These are phyloP conservation scores for Erynnis tages DNA, from an alignment of 2,888 invertebrate genomes.

Conservation along the genomic window DNA sequence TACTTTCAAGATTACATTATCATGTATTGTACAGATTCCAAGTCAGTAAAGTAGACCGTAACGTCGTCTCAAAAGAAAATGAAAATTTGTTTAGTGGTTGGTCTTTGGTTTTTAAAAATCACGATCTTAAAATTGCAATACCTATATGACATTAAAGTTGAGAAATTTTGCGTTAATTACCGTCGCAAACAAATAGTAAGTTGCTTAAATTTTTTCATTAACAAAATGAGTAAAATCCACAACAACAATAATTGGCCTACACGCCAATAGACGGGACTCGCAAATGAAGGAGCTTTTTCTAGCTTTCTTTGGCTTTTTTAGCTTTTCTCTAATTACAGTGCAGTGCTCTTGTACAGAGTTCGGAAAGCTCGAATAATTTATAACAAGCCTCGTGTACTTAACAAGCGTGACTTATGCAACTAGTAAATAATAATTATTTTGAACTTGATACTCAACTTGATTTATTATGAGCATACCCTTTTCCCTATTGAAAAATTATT, in stretches of 20 bases:
- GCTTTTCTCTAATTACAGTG: background rate
- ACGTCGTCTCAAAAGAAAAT: no score
- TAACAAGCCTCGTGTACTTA: background rate
- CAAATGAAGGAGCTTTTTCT: background rate
- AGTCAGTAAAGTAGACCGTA: no score
- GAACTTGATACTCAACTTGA: no score
- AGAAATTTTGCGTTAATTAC: background rate
- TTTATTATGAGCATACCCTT: no score
- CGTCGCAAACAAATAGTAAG: background rate
- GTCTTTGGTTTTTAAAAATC: no score
- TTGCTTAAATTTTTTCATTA: background rate
- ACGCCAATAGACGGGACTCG: constrained; percentile 1
- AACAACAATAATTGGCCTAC: constrained; percentile 7
- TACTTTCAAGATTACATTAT: no score
- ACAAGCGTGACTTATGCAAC: background rate
- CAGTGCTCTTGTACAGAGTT: constrained; percentile 11
- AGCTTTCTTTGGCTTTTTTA: background rate
- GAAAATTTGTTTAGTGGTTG: no score
- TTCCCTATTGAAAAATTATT: no score
- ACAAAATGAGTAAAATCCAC: background rate
- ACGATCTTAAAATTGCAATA: no score
- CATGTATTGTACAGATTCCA: no score
- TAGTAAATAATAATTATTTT: background rate
- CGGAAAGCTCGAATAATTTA: constrained; percentile 29
- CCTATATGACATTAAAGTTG: background rate